phyloP scores from a whole-genome alignment of 1,140 invertebrate genomes.

The Drosophila cardini region DNA sequence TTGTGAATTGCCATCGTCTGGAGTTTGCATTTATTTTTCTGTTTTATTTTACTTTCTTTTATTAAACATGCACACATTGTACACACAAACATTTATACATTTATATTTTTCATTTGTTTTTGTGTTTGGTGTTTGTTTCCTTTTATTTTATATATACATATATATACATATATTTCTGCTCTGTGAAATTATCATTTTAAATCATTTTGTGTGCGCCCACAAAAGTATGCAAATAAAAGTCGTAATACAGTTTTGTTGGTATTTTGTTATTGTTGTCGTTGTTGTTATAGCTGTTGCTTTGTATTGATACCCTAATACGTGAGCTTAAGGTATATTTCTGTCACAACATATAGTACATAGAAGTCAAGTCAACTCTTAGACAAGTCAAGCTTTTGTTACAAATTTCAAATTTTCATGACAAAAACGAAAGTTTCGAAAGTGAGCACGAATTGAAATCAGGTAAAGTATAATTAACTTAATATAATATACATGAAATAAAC shows the following conservation, averaged over 20 bases:
- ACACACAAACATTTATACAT: constrained; percentile 3
- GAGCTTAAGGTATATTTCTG: constrained; percentile 2
- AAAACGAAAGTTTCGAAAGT: too few relatives aligned
- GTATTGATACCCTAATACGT: constrained; percentile 19
- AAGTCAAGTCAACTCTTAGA: not conserved
- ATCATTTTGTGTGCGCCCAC: constrained; percentile 72
- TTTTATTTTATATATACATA: constrained; percentile 11
- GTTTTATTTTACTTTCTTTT: constrained; percentile 14
- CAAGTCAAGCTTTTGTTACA: not conserved
- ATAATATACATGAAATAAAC: too few relatives aligned
- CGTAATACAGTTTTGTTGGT: constrained; percentile 66
- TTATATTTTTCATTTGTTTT: constrained; percentile 22
- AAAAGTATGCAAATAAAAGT: constrained; percentile 78
- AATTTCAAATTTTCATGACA: not conserved
- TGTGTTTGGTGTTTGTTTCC: constrained; percentile 9
- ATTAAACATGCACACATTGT: not conserved
- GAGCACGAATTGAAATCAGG: too few relatives aligned
- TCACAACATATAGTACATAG: not conserved
- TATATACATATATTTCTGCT: constrained; percentile 7
- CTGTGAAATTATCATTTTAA: constrained; percentile 74
- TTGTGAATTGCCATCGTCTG: constrained; percentile 26
- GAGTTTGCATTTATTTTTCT: constrained; percentile 17
- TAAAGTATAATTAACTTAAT: too few relatives aligned
- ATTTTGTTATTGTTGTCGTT: constrained; percentile 28
- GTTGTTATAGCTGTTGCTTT: constrained; percentile 20